phyloP scores from a whole-genome alignment of 1,140 invertebrate species.

The Aphelenchoides avenae region DNA sequence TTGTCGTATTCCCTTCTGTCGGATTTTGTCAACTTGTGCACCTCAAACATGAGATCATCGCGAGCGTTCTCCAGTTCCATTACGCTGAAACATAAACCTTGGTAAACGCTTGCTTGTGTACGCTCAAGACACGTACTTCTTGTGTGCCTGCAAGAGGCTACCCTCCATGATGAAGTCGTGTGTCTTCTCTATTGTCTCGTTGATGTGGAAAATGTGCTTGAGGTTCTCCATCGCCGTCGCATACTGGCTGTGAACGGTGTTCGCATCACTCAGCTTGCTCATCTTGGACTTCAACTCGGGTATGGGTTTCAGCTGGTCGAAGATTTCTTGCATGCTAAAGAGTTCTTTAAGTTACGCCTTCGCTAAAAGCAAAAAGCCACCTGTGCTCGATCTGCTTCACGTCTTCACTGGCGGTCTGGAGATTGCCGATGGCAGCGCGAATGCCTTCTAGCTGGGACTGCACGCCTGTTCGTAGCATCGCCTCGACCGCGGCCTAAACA shows the following conservation, averaged over 20 bases:
- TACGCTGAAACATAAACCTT: conserved; percentile 71
- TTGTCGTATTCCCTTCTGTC: conserved; percentile 75
- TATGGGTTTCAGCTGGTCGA: conserved; percentile 68
- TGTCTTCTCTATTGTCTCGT: conserved; percentile 89
- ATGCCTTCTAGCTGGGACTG: conserved; percentile 96
- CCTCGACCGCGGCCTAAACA: conserved; percentile 87
- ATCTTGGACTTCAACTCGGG: conserved; percentile 73
- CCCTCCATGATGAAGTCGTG: conserved; percentile 86
- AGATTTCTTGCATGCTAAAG: conserved; percentile 66
- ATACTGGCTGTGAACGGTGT: conserved; percentile 81
- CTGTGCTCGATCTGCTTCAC: conserved; percentile 71
- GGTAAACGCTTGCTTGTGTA: too few relatives aligned
- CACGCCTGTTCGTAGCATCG: conserved; percentile 94
- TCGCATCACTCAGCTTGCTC: conserved; percentile 81
- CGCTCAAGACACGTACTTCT: conserved; percentile 57
- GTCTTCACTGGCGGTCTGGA: conserved; percentile 77
- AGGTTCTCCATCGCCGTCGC: conserved; percentile 95
- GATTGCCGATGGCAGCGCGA: conserved; percentile 80
- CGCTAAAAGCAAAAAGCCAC: conserved; percentile 62
- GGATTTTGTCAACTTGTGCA: conserved; percentile 87
- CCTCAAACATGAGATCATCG: conserved; percentile 87
- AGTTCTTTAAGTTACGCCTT: conserved; percentile 17
- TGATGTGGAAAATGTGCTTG: conserved; percentile 95
- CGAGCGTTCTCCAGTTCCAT: conserved; percentile 91
- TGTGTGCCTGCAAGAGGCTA: conserved; percentile 89